These are phyloP conservation scores for Trididemnum clinides DNA, from an alignment of 23 tunicate species.

Conservation along the genomic window DNA sequence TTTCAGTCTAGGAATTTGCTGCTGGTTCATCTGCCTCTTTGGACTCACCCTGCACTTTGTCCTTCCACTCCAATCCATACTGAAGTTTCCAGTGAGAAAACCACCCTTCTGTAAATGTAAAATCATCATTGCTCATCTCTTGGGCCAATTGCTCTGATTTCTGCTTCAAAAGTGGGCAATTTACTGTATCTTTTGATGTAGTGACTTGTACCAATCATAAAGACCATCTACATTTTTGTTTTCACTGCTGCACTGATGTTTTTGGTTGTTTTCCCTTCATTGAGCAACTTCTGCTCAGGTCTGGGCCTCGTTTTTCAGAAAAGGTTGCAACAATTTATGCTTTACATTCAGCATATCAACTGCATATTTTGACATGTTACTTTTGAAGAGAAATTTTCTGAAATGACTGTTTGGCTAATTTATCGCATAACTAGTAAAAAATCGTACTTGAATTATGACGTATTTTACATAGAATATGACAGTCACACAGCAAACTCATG, in stretches of 20 bases:
- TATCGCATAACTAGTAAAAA: too few species aligned
- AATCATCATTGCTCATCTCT: conserved; percentile 11
- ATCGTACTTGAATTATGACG: too few species aligned
- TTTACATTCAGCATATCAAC: conserved; percentile 29
- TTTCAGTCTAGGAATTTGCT: conserved; percentile 34
- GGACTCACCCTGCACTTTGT: conserved; percentile 20
- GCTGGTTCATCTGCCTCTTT: conserved; percentile 38
- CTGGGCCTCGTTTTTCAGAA: conserved; percentile 32
- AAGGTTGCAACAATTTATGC: conserved; percentile 29
- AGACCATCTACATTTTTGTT: conserved; percentile 28
- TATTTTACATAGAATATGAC: too few species aligned
- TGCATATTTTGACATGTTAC: too few species aligned
- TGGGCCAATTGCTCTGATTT: conserved; percentile 38
- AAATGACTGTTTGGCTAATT: too few species aligned
- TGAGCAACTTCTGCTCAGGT: conserved; percentile 44
- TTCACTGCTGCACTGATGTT: conserved; percentile 22
- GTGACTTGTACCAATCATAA: conserved; percentile 47
- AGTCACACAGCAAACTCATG: too few species aligned
- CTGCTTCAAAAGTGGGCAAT: conserved; percentile 49
- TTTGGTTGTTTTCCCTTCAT: conserved; percentile 26
- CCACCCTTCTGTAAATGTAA: conserved; percentile 32
- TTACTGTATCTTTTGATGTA: not conserved
- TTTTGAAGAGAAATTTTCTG: too few species aligned
- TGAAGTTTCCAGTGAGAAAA: conserved; percentile 40
- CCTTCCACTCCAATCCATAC: conserved; percentile 15